Conservation (phyloP, 2,797 vertebrate genomes). For the Heteromormyrus szaboi region DNA sequence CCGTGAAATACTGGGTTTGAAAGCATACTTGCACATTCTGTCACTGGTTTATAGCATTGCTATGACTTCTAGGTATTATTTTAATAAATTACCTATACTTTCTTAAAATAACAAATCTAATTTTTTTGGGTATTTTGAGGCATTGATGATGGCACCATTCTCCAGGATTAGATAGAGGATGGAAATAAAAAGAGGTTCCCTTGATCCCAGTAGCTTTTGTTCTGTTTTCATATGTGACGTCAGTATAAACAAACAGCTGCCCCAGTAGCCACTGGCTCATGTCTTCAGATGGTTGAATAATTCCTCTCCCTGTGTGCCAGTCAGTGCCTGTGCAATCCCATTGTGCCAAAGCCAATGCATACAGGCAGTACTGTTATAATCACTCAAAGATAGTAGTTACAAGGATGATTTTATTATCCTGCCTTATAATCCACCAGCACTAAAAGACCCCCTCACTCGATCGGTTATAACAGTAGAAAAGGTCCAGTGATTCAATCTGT, state of each 20-base stretch:
- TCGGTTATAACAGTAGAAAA: constrained; percentile 28
- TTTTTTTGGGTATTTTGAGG: background rate
- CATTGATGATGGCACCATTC: background rate
- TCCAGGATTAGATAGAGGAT: background rate
- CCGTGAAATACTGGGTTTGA: background rate
- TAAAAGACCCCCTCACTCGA: constrained; percentile 32
- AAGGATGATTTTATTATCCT: background rate
- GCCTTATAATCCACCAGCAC: background rate
- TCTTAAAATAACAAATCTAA: background rate
- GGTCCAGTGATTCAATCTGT: constrained; percentile 40
- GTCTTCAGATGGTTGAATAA: constrained; percentile 34
- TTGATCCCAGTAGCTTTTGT: constrained; percentile 20
- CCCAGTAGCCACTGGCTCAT: constrained; percentile 19
- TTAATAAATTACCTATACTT: background rate
- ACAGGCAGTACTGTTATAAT: background rate
- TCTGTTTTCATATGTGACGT: constrained; percentile 40
- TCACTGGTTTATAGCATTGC: background rate
- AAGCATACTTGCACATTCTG: background rate
- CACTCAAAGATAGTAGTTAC: background rate
- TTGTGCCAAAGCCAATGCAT: background rate
- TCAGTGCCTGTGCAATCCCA: constrained; percentile 38
- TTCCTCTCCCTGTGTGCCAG: constrained; percentile 45
- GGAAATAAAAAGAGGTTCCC: constrained; percentile 11
- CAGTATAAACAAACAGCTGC: constrained; percentile 30
- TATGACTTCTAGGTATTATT: background rate